Percentiles rank a stretch among this genome's conserved stretches.
Evolutionary conservation across 2,113 vertebrate species (phyloP).

Genomic region (Nerophis lumbriciformis): DNA sequence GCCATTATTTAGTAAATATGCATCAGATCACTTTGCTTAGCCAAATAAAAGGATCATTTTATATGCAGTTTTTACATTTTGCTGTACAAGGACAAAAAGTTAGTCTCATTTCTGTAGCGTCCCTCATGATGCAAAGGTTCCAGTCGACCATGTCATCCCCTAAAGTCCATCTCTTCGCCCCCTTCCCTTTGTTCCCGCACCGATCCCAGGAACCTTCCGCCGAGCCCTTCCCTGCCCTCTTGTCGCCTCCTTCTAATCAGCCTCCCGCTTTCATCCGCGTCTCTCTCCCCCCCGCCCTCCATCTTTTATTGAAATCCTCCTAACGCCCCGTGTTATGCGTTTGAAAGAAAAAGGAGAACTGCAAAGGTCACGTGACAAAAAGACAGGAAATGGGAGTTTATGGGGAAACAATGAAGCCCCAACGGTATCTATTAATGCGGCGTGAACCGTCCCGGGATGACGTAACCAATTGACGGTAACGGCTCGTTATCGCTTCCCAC

Average conservation of each 20-base stretch:
- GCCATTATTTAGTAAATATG: no score
- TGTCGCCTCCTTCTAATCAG: background rate
- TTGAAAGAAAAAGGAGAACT: background rate
- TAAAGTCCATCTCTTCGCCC: slow-evolving; percentile 2
- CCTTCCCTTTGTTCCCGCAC: slow-evolving; percentile 17
- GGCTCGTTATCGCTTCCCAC: slow-evolving; percentile 63
- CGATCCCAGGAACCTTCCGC: slow-evolving; percentile 25
- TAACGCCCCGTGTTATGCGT: background rate
- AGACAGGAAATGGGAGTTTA: slow-evolving; percentile 1
- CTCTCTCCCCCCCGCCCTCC: background rate
- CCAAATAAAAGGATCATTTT: no score
- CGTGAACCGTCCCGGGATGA: slow-evolving; percentile 52
- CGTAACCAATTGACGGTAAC: slow-evolving; percentile 57
- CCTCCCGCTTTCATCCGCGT: slow-evolving; percentile 5
- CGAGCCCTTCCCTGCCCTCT: slow-evolving; percentile 20
- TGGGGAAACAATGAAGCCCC: no score
- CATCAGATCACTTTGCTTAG: no score
- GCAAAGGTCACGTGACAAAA: background rate
- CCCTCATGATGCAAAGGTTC: no score
- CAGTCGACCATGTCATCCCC: no score
- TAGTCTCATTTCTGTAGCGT: no score
- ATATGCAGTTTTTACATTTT: no score
- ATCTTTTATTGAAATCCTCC: background rate
- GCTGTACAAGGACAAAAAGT: no score
- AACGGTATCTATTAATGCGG: slow-evolving; percentile 1